A percentile compares a stretch with the other conserved stretches of the same genome.
Conservation (phyloP, 2,888 invertebrate genomes). For the Bruchidius siliquastri region DNA sequence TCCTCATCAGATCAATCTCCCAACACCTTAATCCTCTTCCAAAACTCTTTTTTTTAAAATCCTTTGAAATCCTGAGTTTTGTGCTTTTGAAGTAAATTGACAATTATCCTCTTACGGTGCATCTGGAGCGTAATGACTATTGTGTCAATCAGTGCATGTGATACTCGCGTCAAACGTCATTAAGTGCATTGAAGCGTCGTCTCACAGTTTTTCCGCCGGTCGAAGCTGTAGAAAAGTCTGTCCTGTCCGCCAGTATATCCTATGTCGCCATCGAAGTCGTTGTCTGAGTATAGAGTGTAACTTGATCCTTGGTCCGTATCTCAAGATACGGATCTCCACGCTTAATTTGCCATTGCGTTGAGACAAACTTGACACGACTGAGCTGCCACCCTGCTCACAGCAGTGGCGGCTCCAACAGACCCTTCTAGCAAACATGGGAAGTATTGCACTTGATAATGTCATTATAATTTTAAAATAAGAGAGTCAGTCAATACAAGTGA, state of each 20-base stretch:
- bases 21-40: too few species aligned
- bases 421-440: slow-evolving; percentile 13
- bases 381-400: slow-evolving; percentile 4
- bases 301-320: neutral
- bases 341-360: slow-evolving; percentile 30
- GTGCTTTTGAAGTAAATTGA: too few species aligned
- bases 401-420: neutral
- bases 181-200: neutral
- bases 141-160: neutral
- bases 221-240: neutral
- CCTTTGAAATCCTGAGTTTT: too few species aligned
- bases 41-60: too few species aligned
- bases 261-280: neutral
- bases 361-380: slow-evolving; percentile 30
- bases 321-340: slow-evolving; percentile 28
- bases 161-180: neutral
- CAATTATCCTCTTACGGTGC: too few species aligned
- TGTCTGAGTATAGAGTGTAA: neutral
- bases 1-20: too few species aligned
- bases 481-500: too few species aligned
- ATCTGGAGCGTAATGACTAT: neutral
- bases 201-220: neutral
- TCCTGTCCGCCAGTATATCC: neutral
- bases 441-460: too few species aligned
- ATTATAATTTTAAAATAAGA: too few species aligned